These are phyloP conservation scores for Megalurothrips usitatus DNA, from an alignment of 2,888 invertebrate genomes.

Conservation along the genomic window DNA sequence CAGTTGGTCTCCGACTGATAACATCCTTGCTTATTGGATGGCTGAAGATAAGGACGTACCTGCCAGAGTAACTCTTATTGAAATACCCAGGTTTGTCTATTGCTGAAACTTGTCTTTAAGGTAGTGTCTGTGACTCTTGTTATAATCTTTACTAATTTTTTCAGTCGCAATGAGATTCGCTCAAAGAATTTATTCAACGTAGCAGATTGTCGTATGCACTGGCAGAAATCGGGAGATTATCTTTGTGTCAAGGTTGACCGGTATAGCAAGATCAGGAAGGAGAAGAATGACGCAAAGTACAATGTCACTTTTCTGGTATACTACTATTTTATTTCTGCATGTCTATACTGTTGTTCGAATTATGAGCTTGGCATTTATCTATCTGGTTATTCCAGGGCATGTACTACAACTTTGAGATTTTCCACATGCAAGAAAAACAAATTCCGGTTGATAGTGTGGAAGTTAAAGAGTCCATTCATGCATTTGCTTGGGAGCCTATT, in stretches of 20 bases:
- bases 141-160: conserved; percentile 29
- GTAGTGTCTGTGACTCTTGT: conserved; percentile 17
- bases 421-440: conserved; percentile 96
- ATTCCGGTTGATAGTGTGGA: conserved; percentile 97
- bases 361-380: background rate
- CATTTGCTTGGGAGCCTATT: conserved; percentile 97
- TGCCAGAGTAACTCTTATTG: conserved; percentile 87
- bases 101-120: background rate
- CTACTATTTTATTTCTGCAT: no score
- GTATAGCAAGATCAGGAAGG: conserved; percentile 86
- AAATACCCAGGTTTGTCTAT: conserved; percentile 68
- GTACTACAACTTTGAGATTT: conserved; percentile 98
- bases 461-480: conserved; percentile 86
- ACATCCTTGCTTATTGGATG: conserved; percentile 95
- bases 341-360: no score
- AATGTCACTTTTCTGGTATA: conserved; percentile 54
- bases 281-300: conserved; percentile 90
- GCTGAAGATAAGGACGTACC: conserved; percentile 96
- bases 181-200: conserved; percentile 97
- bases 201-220: conserved; percentile 96
- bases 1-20: conserved; percentile 97
- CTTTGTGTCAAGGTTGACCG: conserved; percentile 92
- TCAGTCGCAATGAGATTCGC: conserved; percentile 71
- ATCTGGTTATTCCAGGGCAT: conserved; percentile 58
- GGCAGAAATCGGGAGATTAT: conserved; percentile 98